phyloP scores from a whole-genome alignment of 2,113 vertebrate species.

The Axis porcinus region DNA sequence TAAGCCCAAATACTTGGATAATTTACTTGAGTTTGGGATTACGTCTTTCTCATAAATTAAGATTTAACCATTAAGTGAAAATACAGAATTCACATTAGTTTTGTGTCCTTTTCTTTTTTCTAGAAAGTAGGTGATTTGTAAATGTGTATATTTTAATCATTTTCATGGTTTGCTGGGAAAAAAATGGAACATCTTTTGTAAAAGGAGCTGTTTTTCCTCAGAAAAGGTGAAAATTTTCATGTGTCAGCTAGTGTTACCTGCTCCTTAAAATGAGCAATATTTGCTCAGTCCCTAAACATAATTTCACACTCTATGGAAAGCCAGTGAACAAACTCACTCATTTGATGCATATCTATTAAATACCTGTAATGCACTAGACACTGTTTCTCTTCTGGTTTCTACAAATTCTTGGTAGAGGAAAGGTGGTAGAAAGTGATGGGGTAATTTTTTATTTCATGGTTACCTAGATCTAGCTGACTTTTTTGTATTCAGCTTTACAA shows the following conservation, averaged over 20 bases:
- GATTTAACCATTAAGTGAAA: background rate
- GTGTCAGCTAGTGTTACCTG: background rate
- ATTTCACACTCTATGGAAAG: background rate
- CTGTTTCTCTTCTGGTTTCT: background rate
- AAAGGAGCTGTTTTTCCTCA: background rate
- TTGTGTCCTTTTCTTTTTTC: slow-evolving; percentile 3
- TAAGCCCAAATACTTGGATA: background rate
- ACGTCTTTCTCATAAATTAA: background rate
- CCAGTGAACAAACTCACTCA: background rate
- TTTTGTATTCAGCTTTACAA: background rate
- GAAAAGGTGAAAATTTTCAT: background rate
- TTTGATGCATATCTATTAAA: background rate
- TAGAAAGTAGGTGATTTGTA: background rate
- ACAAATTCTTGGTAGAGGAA: background rate
- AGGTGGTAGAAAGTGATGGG: background rate
- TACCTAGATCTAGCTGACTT: background rate
- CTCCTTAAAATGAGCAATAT: background rate
- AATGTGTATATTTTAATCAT: background rate
- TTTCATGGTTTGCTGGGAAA: background rate
- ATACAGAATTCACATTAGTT: background rate
- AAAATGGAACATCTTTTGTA: background rate
- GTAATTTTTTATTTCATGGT: background rate
- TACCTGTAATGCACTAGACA: background rate
- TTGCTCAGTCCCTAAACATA: background rate
- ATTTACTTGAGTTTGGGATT: background rate